Evolutionary conservation across 2,888 invertebrate genomes (phyloP), one percentile per base, ranked within the genome.

Genomic region (Catocala nupta): DNA sequence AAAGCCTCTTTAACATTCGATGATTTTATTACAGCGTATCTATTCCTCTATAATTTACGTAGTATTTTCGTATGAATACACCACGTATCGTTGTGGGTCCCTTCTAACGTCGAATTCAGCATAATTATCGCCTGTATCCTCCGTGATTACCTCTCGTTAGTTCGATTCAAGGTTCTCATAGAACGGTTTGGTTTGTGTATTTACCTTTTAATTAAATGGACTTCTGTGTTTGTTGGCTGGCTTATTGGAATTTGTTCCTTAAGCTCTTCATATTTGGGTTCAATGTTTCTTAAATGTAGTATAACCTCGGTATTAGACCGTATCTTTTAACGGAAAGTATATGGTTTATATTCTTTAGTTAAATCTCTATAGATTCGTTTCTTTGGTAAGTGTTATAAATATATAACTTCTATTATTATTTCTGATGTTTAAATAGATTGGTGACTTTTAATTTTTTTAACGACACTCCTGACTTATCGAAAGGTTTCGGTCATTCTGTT

Each of bases 71-170:
- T 51, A 39, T 51, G 50, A 55, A 59, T 47, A 13, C 10, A 16
- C 16, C 16, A 53, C 36, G 12, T 11, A 50, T 63, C 55, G 52
- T 53, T 39, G 53, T 62, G 34, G 34, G 55, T 65, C 58, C 59
- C 57, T 65, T 55, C 54, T 48, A 56, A 55, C 54, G 50, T 49
- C 36, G n/a, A 45, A 13, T 63, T 62, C 56, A 65, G 66, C 73
- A 66, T 72, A 77, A 82, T 76, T 78, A 76, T 47, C 70, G 52
- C 52, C 48, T 63, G 67, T 65, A 68, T 61, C 43, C 68, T 62
- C 65, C 75, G 58, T 81, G 69, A 82, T 81, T 79, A 78, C 58
- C 65, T 59, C 71, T 81, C 75, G 80, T 82, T 82, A 81, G 73
- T 65, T 70, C 71, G 65, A 70, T 73, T 80, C 71, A 73, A 78